Conservation (phyloP, 2,797 vertebrate species). For the Lates japonicus region DNA sequence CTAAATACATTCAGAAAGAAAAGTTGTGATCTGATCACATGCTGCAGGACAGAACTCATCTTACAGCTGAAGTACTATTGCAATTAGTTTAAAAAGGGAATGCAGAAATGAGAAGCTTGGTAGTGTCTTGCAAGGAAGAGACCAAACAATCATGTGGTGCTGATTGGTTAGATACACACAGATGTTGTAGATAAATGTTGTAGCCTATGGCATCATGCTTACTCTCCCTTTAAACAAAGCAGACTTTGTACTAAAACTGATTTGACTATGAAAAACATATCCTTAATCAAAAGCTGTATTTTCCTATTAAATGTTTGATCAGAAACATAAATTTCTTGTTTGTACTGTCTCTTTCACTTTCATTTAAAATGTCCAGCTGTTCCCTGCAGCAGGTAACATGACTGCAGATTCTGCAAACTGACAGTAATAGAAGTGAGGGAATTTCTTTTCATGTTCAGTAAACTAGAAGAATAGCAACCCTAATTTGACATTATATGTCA, state of each 20-base stretch:
- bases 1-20: background rate
- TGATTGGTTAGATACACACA: constrained; percentile 61
- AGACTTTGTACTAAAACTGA: constrained; percentile 30
- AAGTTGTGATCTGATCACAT: constrained; percentile 2
- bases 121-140: constrained; percentile 35
- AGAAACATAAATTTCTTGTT: constrained; percentile 34
- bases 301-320: constrained; percentile 39
- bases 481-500: background rate
- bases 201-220: constrained; percentile 36
- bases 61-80: background rate
- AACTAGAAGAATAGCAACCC: background rate
- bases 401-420: constrained; percentile 5
- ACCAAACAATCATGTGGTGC: constrained; percentile 44
- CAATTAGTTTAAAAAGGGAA: constrained; percentile 3
- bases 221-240: constrained; percentile 41
- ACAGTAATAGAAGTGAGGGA: background rate
- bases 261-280: constrained; percentile 25
- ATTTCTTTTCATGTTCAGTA: constrained; percentile 8
- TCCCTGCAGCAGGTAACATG: constrained; percentile 29
- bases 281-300: constrained; percentile 42
- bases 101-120: constrained; percentile 19
- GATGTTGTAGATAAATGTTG: constrained; percentile 51
- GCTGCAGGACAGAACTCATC: constrained; percentile 19
- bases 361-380: background rate
- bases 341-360: constrained; percentile 27